These are phyloP conservation scores for Lochmaea crataegi DNA, from an alignment of 2,888 invertebrate species.

Conservation along the genomic window DNA sequence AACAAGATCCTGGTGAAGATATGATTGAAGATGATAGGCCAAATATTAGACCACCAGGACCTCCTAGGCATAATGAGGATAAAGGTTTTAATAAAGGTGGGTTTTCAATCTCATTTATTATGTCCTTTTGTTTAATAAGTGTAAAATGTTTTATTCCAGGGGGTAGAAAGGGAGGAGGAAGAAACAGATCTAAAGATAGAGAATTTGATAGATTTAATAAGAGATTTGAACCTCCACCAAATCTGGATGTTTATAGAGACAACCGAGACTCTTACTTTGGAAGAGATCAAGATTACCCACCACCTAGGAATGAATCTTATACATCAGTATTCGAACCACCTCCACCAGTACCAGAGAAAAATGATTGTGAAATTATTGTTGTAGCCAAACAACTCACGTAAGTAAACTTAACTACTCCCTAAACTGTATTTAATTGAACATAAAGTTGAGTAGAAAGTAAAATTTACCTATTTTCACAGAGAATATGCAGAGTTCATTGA, in stretches of 20 bases:
- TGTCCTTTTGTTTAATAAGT: conserved; percentile 6
- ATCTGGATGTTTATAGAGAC: conserved; percentile 40
- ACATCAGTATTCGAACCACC: conserved; percentile 38
- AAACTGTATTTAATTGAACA: too few relatives aligned
- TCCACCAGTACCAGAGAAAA: conserved; percentile 69
- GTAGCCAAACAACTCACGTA: conserved; percentile 85
- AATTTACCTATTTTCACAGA: conserved; percentile 63
- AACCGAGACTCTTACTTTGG: conserved; percentile 41
- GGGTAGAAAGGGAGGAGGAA: conserved; percentile 34
- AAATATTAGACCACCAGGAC: conserved; percentile 50
- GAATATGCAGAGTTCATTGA: conserved; percentile 92
- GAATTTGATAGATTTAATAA: conserved; percentile 39
- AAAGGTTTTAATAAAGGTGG: conserved; percentile 35
- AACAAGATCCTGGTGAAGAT: conserved; percentile 40
- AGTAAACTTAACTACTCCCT: too few relatives aligned
- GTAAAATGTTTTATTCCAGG: conserved; percentile 17
- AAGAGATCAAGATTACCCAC: conserved; percentile 45
- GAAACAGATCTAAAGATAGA: conserved; percentile 42
- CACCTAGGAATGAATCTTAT: conserved; percentile 52
- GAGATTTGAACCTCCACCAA: conserved; percentile 47
- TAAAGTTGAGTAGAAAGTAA: not conserved
- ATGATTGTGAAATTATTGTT: conserved; percentile 93
- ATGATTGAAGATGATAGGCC: conserved; percentile 45
- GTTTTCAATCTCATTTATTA: not conserved
- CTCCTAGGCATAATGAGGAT: conserved; percentile 44